These are phyloP conservation scores for Catonia carolina DNA, from an alignment of 2,888 invertebrate genomes.

Conservation along the genomic window DNA sequence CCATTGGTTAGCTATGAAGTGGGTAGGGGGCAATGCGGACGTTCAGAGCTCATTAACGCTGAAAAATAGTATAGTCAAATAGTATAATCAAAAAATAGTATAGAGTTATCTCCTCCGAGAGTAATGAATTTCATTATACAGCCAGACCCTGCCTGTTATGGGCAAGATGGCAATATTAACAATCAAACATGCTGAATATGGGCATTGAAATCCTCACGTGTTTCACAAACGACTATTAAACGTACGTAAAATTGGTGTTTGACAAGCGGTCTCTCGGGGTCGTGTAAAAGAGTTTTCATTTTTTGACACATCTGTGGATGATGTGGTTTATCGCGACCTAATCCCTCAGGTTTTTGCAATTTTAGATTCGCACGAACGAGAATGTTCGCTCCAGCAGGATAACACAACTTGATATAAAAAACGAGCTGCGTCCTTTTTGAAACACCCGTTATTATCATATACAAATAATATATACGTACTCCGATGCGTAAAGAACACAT, in stretches of 20 bases:
- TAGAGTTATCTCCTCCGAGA: no score
- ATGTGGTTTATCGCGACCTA: slow-evolving; percentile 3
- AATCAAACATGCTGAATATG: slow-evolving; percentile 6
- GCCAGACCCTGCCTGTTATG: no score
- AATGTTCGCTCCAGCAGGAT: slow-evolving; percentile 10
- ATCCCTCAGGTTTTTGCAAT: slow-evolving; percentile 5
- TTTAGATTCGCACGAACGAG: slow-evolving; percentile 7
- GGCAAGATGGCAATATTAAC: slow-evolving; percentile 4
- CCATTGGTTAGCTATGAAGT: no score
- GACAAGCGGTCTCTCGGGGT: slow-evolving; percentile 3
- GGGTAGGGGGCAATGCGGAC: no score
- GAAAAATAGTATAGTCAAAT: no score
- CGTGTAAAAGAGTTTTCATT: slow-evolving; percentile 10
- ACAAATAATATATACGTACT: no score
- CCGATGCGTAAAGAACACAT: no score
- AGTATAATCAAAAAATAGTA: no score
- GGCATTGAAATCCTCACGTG: slow-evolving; percentile 3
- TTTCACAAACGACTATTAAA: slow-evolving; percentile 6
- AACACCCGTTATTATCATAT: no score
- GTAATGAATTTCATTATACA: no score
- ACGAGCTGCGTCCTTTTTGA: no score
- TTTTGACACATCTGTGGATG: slow-evolving; percentile 15
- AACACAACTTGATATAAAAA: slow-evolving; percentile 1
- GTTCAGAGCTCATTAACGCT: no score
- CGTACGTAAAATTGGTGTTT: slow-evolving; percentile 14